phyloP scores from a whole-genome alignment of 2,888 invertebrate species.

The Neoitamus cyanurus region DNA sequence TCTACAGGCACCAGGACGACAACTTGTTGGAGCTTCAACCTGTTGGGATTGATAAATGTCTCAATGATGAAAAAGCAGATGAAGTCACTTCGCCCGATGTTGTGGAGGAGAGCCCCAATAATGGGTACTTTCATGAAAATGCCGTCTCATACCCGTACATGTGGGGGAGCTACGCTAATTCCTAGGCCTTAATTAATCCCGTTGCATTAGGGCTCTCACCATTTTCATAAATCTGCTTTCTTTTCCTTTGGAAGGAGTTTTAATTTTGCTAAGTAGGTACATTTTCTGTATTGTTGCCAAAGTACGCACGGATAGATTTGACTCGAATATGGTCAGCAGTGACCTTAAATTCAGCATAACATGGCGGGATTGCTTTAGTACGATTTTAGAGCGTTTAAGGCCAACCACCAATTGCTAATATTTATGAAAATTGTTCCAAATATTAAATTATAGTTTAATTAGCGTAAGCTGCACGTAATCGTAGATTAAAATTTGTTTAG shows the following conservation, averaged over 20 bases:
- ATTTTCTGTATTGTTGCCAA: background rate
- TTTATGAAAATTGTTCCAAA: background rate
- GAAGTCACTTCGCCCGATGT: background rate
- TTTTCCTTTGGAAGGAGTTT: background rate
- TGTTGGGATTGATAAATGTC: conserved; percentile 51
- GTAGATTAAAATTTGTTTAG: background rate
- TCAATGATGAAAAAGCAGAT: conserved; percentile 11
- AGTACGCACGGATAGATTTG: background rate
- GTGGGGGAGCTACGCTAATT: conserved; percentile 33
- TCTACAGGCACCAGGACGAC: conserved; percentile 53
- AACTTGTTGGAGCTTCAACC: conserved; percentile 57
- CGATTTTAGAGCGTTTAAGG: background rate
- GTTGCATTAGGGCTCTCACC: background rate
- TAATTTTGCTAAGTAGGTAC: background rate
- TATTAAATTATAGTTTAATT: background rate
- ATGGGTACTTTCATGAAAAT: conserved; percentile 34
- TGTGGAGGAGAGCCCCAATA: background rate
- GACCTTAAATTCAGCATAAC: background rate
- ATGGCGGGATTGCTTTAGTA: background rate
- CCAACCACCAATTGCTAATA: background rate
- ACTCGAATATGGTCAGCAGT: background rate
- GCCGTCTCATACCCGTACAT: conserved; percentile 13
- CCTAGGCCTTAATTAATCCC: conserved; percentile 1
- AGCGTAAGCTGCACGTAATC: background rate
- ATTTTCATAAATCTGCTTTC: background rate